Evolutionary conservation across 2,888 invertebrate genomes (phyloP), one percentile per base, ranked within the genome.

Genomic region (Diaprepes abbreviatus): DNA sequence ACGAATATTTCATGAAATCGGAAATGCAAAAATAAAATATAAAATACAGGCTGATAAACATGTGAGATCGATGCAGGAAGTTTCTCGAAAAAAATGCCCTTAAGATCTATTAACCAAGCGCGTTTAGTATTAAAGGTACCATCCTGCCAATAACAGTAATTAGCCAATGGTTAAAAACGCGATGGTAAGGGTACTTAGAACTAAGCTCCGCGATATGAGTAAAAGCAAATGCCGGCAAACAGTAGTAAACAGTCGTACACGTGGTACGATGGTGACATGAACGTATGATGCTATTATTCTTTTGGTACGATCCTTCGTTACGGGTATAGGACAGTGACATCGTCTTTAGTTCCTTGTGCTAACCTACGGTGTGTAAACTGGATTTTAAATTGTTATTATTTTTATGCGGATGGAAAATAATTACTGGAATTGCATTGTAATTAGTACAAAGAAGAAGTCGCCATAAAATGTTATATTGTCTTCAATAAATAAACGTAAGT

Each of bases 201-300:
- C 59, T 70, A 68, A 43, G 63, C 68, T 63, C 63, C 31, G 59
- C 58, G 58, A 65, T 70, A 70, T 65, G 65, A 70, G 70, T 59
- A 70, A 70, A 70, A 70, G 70, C 65, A 52, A 70, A 70, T 63
- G 70, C 65, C 65, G 70, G 70, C 65, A 59, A 70, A 70, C 70
- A 65, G 69, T 69, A 69, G 69, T 69, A 69, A 69, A 69, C 69
- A 70, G 70, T 65, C 19, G 31, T 52, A 52, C 48, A 69, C 67
- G 73, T 70, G 73, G 73, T 73, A 67, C 71, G 69, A 70, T 70
- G 71, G 71, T 73, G 71, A 70, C 71, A 72, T 71, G 71, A 67
- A 65, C 71, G 70, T 70, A 71, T 66, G 71, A 65, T 64, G 62
- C 65, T 66, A 65, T 64, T 69, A 65, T 65, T 65, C 64, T 65